Evolutionary conservation across 2,113 vertebrate species (phyloP), one percentile per base, ranked within the genome.

Genomic region (Puntigrus tetrazona): DNA sequence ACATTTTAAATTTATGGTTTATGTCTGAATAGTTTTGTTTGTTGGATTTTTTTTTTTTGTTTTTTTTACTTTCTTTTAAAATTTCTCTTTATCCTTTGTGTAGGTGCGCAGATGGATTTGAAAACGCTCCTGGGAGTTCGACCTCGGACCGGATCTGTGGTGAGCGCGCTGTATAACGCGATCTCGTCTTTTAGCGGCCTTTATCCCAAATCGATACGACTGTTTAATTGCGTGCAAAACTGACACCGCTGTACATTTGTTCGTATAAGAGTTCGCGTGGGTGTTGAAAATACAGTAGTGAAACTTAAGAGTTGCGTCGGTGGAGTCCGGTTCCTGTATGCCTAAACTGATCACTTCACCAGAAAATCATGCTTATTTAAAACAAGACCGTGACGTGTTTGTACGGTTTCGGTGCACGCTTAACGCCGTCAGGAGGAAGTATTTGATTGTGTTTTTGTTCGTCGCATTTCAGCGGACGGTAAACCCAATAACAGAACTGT

Each of bases 61-160:
- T 74, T 43, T 43, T 4, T 38, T 10, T 13, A 73, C 22, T 43
- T 3, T 27, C 43, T 47, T 5, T 31, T 52, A 22, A 76, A 76
- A 16, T 31, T 6, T 3, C 0, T 73, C 3, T 67, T 27, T 50
- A 25, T 25, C 4, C 13, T 73, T 7, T 55, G 47, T 88, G 13
- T 84, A 94, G 94, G 38, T 95, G 94, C 89, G 0, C 0, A 4
- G 0, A 0, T 2, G 88, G 74, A 25, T 55, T 22, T 1, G 14
- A 73, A 0, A 1, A 47, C 0, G 0, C 2, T 8, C 2, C 0
- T 0, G 94, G 93, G 14, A 91, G 90, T 0, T 0, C 31, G 2
- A 25, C 0, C 13, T 91, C 89, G 0, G 92, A 95, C 80, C 84
- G 22, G 6, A 31, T 22, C 20, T 95, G 94, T 25, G 91, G 94